Evolutionary conservation across 2,797 vertebrate genomes (phyloP).

Genomic region (Muscicapa striata): DNA sequence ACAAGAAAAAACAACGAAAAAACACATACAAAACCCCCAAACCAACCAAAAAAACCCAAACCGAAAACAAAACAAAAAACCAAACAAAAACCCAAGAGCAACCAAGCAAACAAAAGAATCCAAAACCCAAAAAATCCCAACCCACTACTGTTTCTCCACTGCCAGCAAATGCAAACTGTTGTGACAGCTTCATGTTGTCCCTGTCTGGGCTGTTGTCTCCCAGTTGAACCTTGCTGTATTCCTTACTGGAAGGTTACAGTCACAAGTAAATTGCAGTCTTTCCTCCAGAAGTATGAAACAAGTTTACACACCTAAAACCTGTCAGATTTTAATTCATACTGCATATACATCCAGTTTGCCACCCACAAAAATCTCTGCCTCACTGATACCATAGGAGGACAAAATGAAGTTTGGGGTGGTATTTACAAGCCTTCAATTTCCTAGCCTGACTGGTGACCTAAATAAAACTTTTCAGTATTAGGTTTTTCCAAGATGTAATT

Average conservation of each 20-base stretch:
- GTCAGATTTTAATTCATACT: background rate
- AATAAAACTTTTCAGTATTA: constrained; percentile 63
- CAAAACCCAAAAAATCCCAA: background rate
- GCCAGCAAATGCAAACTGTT: background rate
- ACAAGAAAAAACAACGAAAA: background rate
- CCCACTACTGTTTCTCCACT: background rate
- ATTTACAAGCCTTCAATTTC: background rate
- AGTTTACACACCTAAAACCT: background rate
- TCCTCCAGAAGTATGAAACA: background rate
- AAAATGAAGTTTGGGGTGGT: background rate
- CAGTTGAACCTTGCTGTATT: background rate
- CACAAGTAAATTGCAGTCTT: background rate
- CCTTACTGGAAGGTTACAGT: background rate
- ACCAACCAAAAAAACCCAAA: background rate
- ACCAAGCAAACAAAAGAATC: background rate
- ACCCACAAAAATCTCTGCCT: background rate
- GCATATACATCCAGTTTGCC: background rate
- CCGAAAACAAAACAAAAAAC: accelerated
- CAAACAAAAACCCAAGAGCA: background rate
- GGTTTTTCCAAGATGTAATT: constrained; percentile 65
- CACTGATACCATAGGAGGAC: background rate
- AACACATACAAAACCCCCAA: background rate
- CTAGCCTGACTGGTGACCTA: constrained; percentile 39
- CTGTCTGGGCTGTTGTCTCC: background rate
- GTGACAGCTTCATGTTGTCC: background rate